Evolutionary conservation across 2,113 vertebrate genomes (phyloP).

Genomic region (Daphoenositta chrysoptera): DNA sequence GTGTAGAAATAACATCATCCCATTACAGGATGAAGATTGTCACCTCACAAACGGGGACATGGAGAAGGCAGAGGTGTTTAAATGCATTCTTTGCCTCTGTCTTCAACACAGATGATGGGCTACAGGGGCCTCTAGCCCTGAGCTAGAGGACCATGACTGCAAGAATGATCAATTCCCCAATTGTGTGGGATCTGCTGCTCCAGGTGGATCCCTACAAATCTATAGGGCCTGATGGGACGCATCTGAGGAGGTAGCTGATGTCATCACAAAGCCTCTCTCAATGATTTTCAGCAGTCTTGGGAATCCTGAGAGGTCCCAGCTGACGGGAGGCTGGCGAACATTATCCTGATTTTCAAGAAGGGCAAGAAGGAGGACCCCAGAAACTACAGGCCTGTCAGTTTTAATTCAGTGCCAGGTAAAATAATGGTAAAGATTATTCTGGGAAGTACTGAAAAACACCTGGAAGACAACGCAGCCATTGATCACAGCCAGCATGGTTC

Average conservation of each 20-base stretch:
- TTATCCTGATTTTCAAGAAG: background rate
- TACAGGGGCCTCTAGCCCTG: background rate
- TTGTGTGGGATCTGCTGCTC: background rate
- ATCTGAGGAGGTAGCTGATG: background rate
- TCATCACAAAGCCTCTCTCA: background rate
- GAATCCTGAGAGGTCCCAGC: background rate
- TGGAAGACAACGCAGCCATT: background rate
- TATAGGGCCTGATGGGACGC: background rate
- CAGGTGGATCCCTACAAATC: background rate
- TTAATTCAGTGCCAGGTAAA: background rate
- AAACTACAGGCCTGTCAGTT: background rate
- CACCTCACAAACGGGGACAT: accelerated
- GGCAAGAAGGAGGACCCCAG: background rate
- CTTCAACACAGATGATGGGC: background rate
- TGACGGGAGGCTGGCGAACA: background rate
- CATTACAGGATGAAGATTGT: background rate
- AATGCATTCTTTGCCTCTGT: background rate
- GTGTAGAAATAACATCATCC: background rate
- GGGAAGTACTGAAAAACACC: background rate
- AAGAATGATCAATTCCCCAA: background rate
- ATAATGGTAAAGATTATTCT: background rate
- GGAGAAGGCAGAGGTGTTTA: background rate
- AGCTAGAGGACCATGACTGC: background rate
- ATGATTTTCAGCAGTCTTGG: background rate
- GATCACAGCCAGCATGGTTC: background rate